These are phyloP conservation scores for Colletes collaris DNA, from an alignment of 2,888 invertebrate species.

Conservation along the genomic window DNA sequence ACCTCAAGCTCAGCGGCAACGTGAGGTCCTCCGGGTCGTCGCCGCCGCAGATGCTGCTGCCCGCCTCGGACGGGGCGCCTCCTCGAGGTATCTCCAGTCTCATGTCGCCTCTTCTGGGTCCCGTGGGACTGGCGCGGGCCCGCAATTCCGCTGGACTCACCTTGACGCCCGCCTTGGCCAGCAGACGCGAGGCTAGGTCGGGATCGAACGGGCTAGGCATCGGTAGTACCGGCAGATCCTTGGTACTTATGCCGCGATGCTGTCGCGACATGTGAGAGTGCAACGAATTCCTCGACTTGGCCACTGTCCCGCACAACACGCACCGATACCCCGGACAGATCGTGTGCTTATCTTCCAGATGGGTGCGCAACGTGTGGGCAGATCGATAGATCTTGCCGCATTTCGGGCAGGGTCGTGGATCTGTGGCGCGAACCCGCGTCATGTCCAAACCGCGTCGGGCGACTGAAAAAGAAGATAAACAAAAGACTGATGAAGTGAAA, in stretches of 20 bases:
- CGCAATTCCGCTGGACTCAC: slow-evolving; percentile 92
- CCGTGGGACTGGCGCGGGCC: slow-evolving; percentile 94
- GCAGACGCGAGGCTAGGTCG: slow-evolving; percentile 90
- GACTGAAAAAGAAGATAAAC: slow-evolving; percentile 64
- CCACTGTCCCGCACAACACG: slow-evolving; percentile 95
- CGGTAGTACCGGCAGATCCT: slow-evolving; percentile 95
- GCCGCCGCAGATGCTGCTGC: slow-evolving; percentile 90
- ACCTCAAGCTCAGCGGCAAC: slow-evolving; percentile 86
- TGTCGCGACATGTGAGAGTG: slow-evolving; percentile 98
- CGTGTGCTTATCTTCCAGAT: slow-evolving; percentile 96
- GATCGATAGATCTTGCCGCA: slow-evolving; percentile 97
- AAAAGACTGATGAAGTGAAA: slow-evolving; percentile 39
- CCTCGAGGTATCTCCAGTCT: slow-evolving; percentile 90
- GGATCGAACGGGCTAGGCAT: slow-evolving; percentile 97
- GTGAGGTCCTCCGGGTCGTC: slow-evolving; percentile 94
- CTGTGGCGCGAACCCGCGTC: slow-evolving; percentile 94
- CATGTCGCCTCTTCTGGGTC: slow-evolving; percentile 90
- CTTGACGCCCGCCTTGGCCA: slow-evolving; percentile 95
- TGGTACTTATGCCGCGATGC: slow-evolving; percentile 96
- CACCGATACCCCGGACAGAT: slow-evolving; percentile 96
- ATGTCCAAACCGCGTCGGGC: slow-evolving; percentile 91
- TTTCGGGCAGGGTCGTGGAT: slow-evolving; percentile 95
- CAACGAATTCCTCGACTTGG: slow-evolving; percentile 95
- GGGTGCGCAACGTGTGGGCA: slow-evolving; percentile 95
- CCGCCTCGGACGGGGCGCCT: slow-evolving; percentile 88